These are phyloP conservation scores for Agapostemon virescens DNA, from an alignment of 2,888 invertebrate genomes.

Conservation along the genomic window DNA sequence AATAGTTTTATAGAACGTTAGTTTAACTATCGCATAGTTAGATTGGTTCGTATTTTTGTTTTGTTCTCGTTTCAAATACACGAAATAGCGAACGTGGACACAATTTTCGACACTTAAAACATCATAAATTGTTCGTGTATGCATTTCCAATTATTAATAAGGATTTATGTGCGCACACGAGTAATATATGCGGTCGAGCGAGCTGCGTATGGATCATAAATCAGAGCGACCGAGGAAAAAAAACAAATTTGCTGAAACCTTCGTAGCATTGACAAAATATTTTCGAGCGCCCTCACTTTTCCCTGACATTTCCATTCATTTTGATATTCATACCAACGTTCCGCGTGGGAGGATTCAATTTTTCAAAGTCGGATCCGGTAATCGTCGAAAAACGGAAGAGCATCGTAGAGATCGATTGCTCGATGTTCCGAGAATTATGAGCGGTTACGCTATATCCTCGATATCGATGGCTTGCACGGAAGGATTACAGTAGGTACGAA, in stretches of 20 bases:
- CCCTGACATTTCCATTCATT: slow-evolving; percentile 12
- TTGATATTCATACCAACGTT: not conserved
- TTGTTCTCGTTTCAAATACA: not conserved
- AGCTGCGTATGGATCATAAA: not conserved
- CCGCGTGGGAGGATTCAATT: slow-evolving; percentile 26
- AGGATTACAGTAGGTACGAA: slow-evolving; percentile 43
- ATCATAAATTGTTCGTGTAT: not conserved
- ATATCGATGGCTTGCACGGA: slow-evolving; percentile 43
- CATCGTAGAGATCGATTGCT: slow-evolving; percentile 47
- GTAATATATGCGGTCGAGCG: not conserved
- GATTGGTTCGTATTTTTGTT: not conserved
- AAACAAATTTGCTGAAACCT: not conserved
- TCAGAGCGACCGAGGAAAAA: not conserved
- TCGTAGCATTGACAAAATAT: slow-evolving; percentile 7
- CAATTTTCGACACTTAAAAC: not conserved
- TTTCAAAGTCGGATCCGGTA: slow-evolving; percentile 52
- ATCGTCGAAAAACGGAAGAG: slow-evolving; percentile 42
- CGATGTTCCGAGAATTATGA: slow-evolving; percentile 36
- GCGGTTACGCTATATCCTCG: slow-evolving; percentile 13
- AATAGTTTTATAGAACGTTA: not conserved
- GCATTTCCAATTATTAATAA: not conserved
- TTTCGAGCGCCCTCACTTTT: not conserved
- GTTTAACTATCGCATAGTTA: not conserved
- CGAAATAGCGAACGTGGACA: not conserved
- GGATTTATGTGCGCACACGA: not conserved